Base-by-base conservation (phyloP, 2,888 invertebrate genomes). In the Phortica okadai region DNA sequence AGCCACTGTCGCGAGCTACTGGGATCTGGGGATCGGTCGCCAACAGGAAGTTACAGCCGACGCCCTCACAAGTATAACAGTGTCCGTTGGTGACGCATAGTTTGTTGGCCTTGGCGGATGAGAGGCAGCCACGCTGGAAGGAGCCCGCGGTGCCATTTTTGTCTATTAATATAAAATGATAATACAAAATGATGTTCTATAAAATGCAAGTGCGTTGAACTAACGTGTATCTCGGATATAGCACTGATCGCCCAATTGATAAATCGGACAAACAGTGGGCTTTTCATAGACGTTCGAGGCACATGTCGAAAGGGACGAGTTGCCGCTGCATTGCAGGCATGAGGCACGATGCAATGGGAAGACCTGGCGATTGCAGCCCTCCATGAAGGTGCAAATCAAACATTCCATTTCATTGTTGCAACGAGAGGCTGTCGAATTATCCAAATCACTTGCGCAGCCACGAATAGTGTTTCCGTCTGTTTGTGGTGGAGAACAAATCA, bases 121-220 rank as follows among this genome's bases (percentile, higher is more conserved):
- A 87, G 3, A 91, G 83, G 76, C 91, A 91, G 62, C 91, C 91
- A 62, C 91, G 90, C 80, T 88, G 85, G 80, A 91, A 89, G 42
- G 90, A 87, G 0, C 87, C 87, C 0, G 79, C 73, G 4, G 33
- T 83, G 6, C 75, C 67, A 64, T 83, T 84, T 6, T 80, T 84
- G 5, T 79, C 82, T 82, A 16, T 8, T 45, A 62, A 16, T 16
- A 21, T 21, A 21, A 21, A 21, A 21, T 1, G 21, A 21, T 21
- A 62, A 62, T 7, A 62, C 14, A 16, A 14, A 45, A 45, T 6
- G 10, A 45, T 6, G 6, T 45, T 45, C 10, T 8, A 45, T 45
- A 45, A 7, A 25, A 42, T 7, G 33, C 7, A 21, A 1, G 6
- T n/a, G 21, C 11, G 67, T 59, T 59, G 21, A 1, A 56, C 70